These are phyloP conservation scores for Tenrec ecaudatus DNA, from an alignment of 2,113 vertebrate genomes.

Conservation along the genomic window DNA sequence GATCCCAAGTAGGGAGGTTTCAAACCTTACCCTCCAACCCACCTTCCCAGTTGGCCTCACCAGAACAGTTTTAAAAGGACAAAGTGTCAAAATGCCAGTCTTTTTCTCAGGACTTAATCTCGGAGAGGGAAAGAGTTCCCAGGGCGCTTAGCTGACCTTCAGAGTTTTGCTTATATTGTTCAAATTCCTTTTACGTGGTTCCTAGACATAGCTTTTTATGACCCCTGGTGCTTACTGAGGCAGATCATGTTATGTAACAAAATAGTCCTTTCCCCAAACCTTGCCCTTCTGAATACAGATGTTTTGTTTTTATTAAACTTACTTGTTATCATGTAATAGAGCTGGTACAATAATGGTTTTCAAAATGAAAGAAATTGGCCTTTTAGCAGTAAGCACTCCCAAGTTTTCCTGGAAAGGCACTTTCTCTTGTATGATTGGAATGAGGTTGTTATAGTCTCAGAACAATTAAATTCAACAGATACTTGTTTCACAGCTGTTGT, in stretches of 20 bases:
- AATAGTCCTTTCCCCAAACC: background rate
- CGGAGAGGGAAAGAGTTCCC: slow-evolving; percentile 18
- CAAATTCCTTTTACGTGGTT: slow-evolving; percentile 63
- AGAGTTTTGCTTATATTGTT: slow-evolving; percentile 61
- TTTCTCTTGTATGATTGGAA: slow-evolving; percentile 65
- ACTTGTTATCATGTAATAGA: slow-evolving; percentile 63
- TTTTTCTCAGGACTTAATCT: slow-evolving; percentile 35
- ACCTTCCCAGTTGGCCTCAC: slow-evolving; percentile 2
- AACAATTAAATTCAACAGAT: slow-evolving; percentile 56
- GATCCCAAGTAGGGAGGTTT: background rate
- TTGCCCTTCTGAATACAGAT: slow-evolving; percentile 42
- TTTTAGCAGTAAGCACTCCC: slow-evolving; percentile 67
- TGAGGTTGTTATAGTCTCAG: slow-evolving; percentile 47
- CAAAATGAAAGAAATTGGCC: slow-evolving; percentile 60
- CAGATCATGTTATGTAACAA: slow-evolving; percentile 63
- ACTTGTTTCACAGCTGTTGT: slow-evolving; percentile 16
- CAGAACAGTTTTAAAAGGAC: slow-evolving; percentile 10
- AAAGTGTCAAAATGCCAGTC: slow-evolving; percentile 35
- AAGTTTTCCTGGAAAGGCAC: slow-evolving; percentile 66
- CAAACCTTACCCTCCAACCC: background rate
- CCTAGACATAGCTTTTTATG: slow-evolving; percentile 60
- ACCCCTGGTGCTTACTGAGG: slow-evolving; percentile 20
- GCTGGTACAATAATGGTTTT: slow-evolving; percentile 62
- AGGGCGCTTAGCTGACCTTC: slow-evolving; percentile 22
- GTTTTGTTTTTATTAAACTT: slow-evolving; percentile 75